Percentiles rank a stretch among this genome's conserved stretches.
Conservation (phyloP, 2,888 invertebrate species). For the Megalurothrips usitatus region DNA sequence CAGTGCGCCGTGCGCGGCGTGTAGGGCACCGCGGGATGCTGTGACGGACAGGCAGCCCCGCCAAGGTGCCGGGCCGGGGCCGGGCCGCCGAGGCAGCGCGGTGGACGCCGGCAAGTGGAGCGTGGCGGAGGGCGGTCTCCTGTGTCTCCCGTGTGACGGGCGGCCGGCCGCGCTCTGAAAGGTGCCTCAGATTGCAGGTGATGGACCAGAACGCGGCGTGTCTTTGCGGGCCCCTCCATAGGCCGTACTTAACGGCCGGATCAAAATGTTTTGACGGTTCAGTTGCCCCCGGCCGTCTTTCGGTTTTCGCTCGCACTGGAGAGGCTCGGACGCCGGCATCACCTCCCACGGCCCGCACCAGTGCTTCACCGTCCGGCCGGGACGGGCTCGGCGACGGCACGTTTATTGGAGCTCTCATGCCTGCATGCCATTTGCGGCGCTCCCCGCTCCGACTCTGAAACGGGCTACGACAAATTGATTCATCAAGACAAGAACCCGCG, state of each 20-base stretch:
- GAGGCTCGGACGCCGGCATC: too few relatives aligned
- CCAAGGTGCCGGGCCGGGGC: not conserved
- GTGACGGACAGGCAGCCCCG: too few relatives aligned
- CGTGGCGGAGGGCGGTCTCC: not conserved
- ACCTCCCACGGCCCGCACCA: too few relatives aligned
- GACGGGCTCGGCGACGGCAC: too few relatives aligned
- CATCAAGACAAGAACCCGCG: not conserved
- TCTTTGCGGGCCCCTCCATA: not conserved
- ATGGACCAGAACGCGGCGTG: not conserved
- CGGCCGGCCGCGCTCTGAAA: not conserved
- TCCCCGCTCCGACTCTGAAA: too few relatives aligned
- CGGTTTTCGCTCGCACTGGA: too few relatives aligned
- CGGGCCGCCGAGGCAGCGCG: too few relatives aligned
- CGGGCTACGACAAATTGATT: not conserved
- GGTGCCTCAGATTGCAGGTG: not conserved
- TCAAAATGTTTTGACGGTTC: slow-evolving; percentile 25
- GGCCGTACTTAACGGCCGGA: not conserved
- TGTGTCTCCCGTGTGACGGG: not conserved
- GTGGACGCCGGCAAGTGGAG: too few relatives aligned
- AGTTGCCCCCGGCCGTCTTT: not conserved
- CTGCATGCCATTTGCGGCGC: too few relatives aligned
- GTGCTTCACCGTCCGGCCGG: too few relatives aligned
- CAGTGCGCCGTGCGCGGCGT: not conserved
- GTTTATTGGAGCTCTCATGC: too few relatives aligned
- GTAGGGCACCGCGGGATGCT: not conserved